Base-by-base conservation (phyloP, 1,140 invertebrate genomes). In the Panonychus citri region DNA sequence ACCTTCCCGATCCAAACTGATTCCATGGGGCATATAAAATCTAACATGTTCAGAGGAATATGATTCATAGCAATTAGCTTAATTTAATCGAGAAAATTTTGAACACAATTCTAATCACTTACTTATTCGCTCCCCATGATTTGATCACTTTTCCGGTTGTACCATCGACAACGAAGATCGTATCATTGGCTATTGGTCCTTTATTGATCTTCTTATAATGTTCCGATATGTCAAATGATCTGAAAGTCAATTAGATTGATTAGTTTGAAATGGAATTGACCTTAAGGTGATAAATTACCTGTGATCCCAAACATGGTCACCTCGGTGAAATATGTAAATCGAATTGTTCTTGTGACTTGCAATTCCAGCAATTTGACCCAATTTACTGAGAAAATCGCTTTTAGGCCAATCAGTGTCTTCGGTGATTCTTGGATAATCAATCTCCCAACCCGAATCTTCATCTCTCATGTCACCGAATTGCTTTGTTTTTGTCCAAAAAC, bases 21-120 rank as follows among this genome's bases (percentile, higher is more conserved):
- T 75, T 12, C 89, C 89, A 71, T 96, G 91, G 0, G 90, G 91
- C 66, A 96, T 73, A 66, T 83, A 91, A 72, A 94, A 95, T n/a
- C n/a, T n/a, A n/a, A n/a, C n/a, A n/a, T n/a, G n/a, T n/a, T n/a
- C n/a, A n/a, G n/a, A n/a, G n/a, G n/a, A n/a, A n/a, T n/a, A n/a
- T n/a, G n/a, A n/a, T n/a, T n/a, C n/a, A n/a, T n/a, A n/a, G n/a
- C n/a, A n/a, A n/a, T n/a, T n/a, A n/a, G n/a, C n/a, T n/a, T n/a
- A n/a, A n/a, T n/a, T n/a, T n/a, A n/a, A n/a, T n/a, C n/a, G n/a
- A n/a, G n/a, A n/a, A n/a, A n/a, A n/a, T n/a, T n/a, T n/a, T n/a
- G n/a, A n/a, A n/a, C n/a, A n/a, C n/a, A n/a, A n/a, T n/a, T n/a
- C n/a, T n/a, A 25, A 26, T 10, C 51, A 71, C 74, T 76, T 73